Base-by-base conservation (phyloP, 2,888 invertebrate species). In the Nebria brevicollis region DNA sequence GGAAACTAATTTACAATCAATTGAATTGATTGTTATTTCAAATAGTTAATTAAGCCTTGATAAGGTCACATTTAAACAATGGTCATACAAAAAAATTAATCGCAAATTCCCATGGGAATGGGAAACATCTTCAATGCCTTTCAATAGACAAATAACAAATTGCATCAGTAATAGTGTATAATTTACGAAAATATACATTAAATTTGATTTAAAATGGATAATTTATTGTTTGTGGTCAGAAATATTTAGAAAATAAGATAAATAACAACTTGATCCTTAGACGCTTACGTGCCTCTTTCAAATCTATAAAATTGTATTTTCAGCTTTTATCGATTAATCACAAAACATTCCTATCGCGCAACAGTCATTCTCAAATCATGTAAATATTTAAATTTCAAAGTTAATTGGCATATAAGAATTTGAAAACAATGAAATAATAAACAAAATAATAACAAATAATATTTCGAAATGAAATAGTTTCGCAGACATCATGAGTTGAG, bases 391-490 rank as follows among this genome's bases (percentile, higher is more conserved):
- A 54, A 7, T 54, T 7, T 11, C 2, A 54, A 7, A 7, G 13
- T 54, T 54, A 54, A 54, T 54, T 54, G 2, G 8, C 8, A 54
- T 54, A 8, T 54, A 13, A 54, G 54, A 54, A 54, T 13, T 25
- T 68, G 13, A 25, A 68, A 25, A 68, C 25, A 68, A 25, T 25
- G 15, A 68, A 11, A 68, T 68, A 68, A 68, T 68, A 68, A 25
- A 68, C 5, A 68, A 3, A 68, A 26, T 68, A 68, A 26, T 68
- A 68, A 68, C 25, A 26, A 15, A 68, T 68, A 26, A 25, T 68
- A 68, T 68, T 54, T 54, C 13, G 54, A 54, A 8, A 54, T 54
- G 54, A 54, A 54, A 54, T 54, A 11, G 54, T 54, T 54, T 54
- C 54, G 54, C 8, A 54, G 8, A 8, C 54, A 54, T 6, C 54